phyloP scores from a whole-genome alignment of 1,140 invertebrate genomes.

The Bombus cullumanus region DNA sequence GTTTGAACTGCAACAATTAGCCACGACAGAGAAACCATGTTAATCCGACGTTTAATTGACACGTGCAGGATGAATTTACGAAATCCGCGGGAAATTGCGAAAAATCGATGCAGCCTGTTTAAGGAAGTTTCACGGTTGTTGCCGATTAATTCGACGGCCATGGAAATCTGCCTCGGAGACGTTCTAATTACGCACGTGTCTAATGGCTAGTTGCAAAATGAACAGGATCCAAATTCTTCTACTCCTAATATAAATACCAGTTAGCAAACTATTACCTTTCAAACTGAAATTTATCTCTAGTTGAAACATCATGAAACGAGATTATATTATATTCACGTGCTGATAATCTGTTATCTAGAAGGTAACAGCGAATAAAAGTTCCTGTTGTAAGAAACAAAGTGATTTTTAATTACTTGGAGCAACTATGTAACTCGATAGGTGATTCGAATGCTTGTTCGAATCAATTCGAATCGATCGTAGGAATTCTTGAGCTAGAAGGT shows the following conservation, averaged over 20 bases:
- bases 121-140: constrained; percentile 21
- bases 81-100: not conserved
- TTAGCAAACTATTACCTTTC: not conserved
- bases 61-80: not conserved
- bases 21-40: not conserved
- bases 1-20: constrained; percentile 89
- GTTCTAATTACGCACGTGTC: constrained; percentile 40
- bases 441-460: not conserved
- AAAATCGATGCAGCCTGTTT: not conserved
- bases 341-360: too few relatives aligned
- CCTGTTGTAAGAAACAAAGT: not conserved
- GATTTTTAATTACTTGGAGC: not conserved
- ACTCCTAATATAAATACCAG: not conserved
- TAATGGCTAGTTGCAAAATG: constrained; percentile 44
- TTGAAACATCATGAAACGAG: not conserved
- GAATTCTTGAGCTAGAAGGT: not conserved
- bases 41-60: not conserved
- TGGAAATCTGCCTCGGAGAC: not conserved
- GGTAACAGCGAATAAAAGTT: not conserved
- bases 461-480: not conserved
- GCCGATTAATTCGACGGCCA: constrained; percentile 40
- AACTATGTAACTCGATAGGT: not conserved
- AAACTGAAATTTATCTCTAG: not conserved
- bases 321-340: not conserved
- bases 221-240: not conserved